Evolutionary conservation across 2,888 invertebrate genomes (phyloP).

Genomic region (Volucella bombylans): DNA sequence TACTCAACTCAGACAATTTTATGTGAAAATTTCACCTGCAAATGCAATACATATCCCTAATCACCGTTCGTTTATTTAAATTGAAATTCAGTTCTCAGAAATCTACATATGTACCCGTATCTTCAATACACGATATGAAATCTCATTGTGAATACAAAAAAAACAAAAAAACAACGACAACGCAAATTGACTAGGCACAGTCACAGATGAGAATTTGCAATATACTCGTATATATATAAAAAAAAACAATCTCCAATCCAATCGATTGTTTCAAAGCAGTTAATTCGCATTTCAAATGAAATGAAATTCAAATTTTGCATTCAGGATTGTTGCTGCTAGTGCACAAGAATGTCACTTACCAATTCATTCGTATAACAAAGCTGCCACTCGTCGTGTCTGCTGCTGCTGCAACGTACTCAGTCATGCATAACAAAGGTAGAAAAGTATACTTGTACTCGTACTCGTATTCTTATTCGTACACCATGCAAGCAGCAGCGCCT

Average conservation of each 20-base stretch:
- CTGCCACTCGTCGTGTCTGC: background rate
- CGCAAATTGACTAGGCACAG: constrained; percentile 11
- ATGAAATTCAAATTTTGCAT: constrained; percentile 58
- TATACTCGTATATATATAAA: constrained; percentile 19
- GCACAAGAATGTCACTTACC: constrained; percentile 68
- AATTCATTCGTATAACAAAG: constrained; percentile 53
- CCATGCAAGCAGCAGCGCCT: constrained; percentile 44
- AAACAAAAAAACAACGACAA: background rate
- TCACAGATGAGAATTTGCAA: constrained; percentile 26
- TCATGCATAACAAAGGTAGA: constrained; percentile 58
- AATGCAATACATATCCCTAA: constrained; percentile 9
- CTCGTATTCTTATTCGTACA: background rate
- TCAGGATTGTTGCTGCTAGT: constrained; percentile 3
- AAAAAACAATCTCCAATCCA: constrained; percentile 35
- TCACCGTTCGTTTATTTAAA: constrained; percentile 50
- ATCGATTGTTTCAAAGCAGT: constrained; percentile 66
- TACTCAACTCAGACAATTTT: no score
- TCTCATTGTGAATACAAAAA: constrained; percentile 50
- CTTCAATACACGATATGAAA: constrained; percentile 24
- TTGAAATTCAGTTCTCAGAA: constrained; percentile 25
- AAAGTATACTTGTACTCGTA: background rate
- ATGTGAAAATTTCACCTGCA: constrained; percentile 1
- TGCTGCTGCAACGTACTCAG: constrained; percentile 25
- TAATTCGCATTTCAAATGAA: constrained; percentile 63
- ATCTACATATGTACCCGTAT: constrained; percentile 33